Evolutionary conservation across 92 coral and sea anemone genomes (phyloP).

Genomic region (Palythoa grandiflora): DNA sequence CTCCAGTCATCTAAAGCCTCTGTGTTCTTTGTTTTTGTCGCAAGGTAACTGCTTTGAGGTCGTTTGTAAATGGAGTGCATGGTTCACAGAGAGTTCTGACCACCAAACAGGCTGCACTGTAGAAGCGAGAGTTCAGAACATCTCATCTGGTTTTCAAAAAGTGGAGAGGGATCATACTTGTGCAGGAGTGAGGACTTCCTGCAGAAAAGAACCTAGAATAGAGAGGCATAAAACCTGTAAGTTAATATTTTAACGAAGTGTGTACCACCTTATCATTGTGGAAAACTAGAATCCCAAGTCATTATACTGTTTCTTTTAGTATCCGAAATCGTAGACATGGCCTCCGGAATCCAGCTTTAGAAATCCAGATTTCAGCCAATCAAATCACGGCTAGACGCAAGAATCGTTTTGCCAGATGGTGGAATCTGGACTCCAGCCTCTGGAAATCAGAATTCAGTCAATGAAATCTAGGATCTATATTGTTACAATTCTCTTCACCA

Average conservation of each 20-base stretch:
- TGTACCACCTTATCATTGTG: too few relatives aligned
- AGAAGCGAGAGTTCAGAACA: conserved; percentile 73
- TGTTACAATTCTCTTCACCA: too few relatives aligned
- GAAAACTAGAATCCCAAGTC: too few relatives aligned
- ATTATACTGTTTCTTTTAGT: too few relatives aligned
- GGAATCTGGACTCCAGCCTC: too few relatives aligned
- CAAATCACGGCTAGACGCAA: too few relatives aligned
- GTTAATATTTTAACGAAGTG: conserved; percentile 13
- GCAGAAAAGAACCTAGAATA: conserved; percentile 36
- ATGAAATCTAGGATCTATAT: too few relatives aligned
- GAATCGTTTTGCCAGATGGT: too few relatives aligned
- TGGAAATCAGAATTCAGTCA: too few relatives aligned
- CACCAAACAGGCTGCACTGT: conserved; percentile 67
- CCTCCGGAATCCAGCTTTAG: too few relatives aligned
- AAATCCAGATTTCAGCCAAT: too few relatives aligned
- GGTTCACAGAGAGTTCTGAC: conserved; percentile 72
- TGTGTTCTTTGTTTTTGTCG: neutral
- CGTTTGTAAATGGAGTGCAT: conserved; percentile 77
- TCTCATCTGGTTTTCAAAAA: conserved; percentile 72
- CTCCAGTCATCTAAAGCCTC: neutral
- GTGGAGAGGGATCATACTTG: conserved; percentile 66
- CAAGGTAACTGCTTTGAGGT: conserved; percentile 83
- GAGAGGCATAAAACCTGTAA: conserved; percentile 76
- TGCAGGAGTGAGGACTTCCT: conserved; percentile 61
- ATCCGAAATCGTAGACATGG: too few relatives aligned